Percentiles rank a stretch among this genome's conserved stretches.
Evolutionary conservation across 2,797 vertebrate genomes (phyloP).

Genomic region (Galaxias olidus): DNA sequence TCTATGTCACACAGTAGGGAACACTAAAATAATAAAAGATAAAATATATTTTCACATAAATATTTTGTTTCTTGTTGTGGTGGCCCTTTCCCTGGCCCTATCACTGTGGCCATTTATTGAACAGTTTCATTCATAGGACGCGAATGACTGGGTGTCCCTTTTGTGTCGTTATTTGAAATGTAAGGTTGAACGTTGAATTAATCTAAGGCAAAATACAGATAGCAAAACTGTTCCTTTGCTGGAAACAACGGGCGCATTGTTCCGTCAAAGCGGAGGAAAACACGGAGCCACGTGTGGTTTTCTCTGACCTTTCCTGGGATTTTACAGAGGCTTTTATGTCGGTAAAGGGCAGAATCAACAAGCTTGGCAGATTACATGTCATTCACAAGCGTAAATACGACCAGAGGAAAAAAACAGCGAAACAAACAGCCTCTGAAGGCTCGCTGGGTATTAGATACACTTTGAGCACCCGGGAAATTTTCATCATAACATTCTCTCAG

Average conservation of each 20-base stretch:
- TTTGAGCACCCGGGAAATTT: conserved; percentile 18
- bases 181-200: too few relatives aligned
- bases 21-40: too few relatives aligned
- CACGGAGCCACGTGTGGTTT: conserved; percentile 34
- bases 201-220: conserved; percentile 41
- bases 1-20: too few relatives aligned
- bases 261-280: conserved; percentile 46
- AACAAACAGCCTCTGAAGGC: conserved; percentile 23
- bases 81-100: too few relatives aligned
- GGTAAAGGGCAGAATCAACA: conserved; percentile 68
- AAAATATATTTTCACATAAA: too few relatives aligned
- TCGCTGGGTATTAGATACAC: conserved; percentile 11
- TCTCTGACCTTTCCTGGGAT: conserved; percentile 74
- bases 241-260: conserved; percentile 41
- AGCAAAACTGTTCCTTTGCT: conserved; percentile 28
- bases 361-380: conserved; percentile 62
- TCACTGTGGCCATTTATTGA: too few relatives aligned
- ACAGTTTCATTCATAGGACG: too few relatives aligned
- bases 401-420: conserved; percentile 27
- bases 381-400: conserved; percentile 55
- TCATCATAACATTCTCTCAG: conserved; percentile 7
- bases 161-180: too few relatives aligned
- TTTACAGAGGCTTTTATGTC: conserved; percentile 48
- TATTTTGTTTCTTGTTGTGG: too few relatives aligned
- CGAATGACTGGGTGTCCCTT: too few relatives aligned